A percentile compares a stretch with the other conserved stretches of the same genome.
Conservation (phyloP, 2,888 invertebrate species). For the Sminthurides aquaticus region DNA sequence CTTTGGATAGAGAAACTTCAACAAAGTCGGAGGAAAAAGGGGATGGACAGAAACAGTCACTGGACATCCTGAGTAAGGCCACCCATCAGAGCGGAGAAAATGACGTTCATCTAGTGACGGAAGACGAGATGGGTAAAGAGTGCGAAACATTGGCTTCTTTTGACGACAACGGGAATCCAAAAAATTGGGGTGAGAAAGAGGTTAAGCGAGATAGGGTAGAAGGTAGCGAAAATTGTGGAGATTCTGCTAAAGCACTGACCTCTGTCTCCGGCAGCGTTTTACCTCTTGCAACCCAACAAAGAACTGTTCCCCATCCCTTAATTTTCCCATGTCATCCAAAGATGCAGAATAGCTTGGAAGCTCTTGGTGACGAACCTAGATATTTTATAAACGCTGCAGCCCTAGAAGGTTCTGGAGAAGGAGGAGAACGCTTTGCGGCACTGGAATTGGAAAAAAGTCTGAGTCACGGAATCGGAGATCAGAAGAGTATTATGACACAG, state of each 20-base stretch:
- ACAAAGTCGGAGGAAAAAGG: no score
- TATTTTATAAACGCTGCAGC: conserved; percentile 43
- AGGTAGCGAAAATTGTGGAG: no score
- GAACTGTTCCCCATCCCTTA: background rate
- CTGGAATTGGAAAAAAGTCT: background rate
- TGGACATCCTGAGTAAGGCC: no score
- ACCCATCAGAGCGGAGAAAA: background rate
- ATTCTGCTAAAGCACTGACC: background rate
- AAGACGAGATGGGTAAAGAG: background rate
- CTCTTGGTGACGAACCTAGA: conserved; percentile 30
- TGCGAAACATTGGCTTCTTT: conserved; percentile 1
- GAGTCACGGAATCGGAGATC: conserved; percentile 24
- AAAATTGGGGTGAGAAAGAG: conserved; percentile 20
- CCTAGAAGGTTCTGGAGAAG: conserved; percentile 17
- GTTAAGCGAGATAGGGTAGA: background rate
- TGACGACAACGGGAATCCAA: conserved; percentile 29
- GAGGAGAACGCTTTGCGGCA: background rate
- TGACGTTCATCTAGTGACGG: background rate
- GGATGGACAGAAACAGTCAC: no score
- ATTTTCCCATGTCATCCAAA: background rate
- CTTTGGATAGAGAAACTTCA: no score
- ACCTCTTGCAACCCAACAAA: background rate
- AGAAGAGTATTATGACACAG: background rate
- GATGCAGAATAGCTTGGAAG: conserved; percentile 23
- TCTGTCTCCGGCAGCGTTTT: background rate